A percentile compares a stretch with the other conserved stretches of the same genome.
Evolutionary conservation across 2,888 invertebrate species (phyloP).

Genomic region (Stenoptilia bipunctidactyla): DNA sequence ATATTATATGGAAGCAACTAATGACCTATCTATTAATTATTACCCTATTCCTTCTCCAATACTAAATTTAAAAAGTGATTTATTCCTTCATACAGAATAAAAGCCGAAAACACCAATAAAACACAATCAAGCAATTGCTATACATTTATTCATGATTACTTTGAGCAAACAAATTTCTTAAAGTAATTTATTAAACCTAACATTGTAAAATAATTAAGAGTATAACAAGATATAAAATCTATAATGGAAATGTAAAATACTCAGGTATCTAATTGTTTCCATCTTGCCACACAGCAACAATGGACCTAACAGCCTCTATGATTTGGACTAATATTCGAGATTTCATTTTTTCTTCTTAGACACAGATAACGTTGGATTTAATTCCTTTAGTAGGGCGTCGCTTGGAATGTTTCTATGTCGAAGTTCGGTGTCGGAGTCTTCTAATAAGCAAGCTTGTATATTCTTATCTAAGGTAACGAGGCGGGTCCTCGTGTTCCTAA

Average conservation of each 20-base stretch:
- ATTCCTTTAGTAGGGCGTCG: constrained; percentile 32
- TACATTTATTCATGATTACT: constrained; percentile 31
- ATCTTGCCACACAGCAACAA: constrained; percentile 34
- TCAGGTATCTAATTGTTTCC: constrained; percentile 52
- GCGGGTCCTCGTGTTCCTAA: constrained; percentile 42
- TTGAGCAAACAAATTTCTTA: constrained; percentile 65
- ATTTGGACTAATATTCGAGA: constrained; percentile 13
- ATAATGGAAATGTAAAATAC: constrained; percentile 62
- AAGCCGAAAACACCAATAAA: no score
- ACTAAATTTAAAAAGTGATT: no score
- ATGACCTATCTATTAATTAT: no score
- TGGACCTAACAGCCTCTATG: constrained; percentile 40
- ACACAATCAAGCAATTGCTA: no score
- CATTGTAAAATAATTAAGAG: constrained; percentile 58
- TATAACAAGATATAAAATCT: constrained; percentile 67
- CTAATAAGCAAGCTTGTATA: constrained; percentile 48
- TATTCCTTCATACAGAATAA: no score
- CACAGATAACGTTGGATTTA: constrained; percentile 43
- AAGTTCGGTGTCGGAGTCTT: constrained; percentile 42
- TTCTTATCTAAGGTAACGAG: constrained; percentile 52
- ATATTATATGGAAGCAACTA: no score
- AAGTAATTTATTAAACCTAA: constrained; percentile 42
- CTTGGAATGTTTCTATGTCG: constrained; percentile 31
- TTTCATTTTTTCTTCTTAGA: constrained; percentile 49
- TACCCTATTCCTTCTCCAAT: no score